Percentiles rank a stretch among this genome's conserved stretches.
These are phyloP conservation scores for Umimayanthus chanpuru DNA, from an alignment of 92 coral and sea anemone genomes.

Conservation along the genomic window DNA sequence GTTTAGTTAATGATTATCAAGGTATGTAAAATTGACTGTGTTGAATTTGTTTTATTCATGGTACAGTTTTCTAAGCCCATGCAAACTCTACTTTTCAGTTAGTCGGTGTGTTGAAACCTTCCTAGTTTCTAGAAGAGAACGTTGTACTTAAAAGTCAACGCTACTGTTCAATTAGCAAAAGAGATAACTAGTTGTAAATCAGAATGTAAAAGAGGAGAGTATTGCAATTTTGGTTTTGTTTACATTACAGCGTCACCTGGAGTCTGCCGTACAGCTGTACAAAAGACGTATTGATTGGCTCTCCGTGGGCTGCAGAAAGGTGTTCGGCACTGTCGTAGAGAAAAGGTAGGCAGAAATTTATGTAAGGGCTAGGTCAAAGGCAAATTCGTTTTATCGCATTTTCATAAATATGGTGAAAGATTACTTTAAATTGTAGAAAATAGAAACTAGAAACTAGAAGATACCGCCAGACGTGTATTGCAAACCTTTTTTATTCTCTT, in stretches of 20 bases:
- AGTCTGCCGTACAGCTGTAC: slow-evolving; percentile 91
- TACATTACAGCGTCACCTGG: slow-evolving; percentile 81
- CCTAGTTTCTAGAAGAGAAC: too few species aligned
- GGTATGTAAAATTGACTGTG: too few species aligned
- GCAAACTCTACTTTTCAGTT: too few species aligned
- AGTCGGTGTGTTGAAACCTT: too few species aligned
- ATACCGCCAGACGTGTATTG: neutral
- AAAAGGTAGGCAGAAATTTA: slow-evolving; percentile 66
- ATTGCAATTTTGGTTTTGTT: neutral
- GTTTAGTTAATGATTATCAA: too few species aligned
- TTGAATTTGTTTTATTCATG: too few species aligned
- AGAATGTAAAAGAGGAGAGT: too few species aligned
- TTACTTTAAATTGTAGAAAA: neutral
- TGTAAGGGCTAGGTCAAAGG: neutral
- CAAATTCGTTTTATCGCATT: neutral
- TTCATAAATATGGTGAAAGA: neutral
- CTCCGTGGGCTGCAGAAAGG: slow-evolving; percentile 84
- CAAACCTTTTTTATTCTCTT: neutral
- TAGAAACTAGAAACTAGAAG: neutral
- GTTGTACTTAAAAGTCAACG: too few species aligned
- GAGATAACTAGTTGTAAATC: neutral
- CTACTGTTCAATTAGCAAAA: too few species aligned
- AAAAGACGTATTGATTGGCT: slow-evolving; percentile 92
- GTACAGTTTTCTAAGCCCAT: too few species aligned
- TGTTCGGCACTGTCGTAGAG: slow-evolving; percentile 94